These are phyloP conservation scores for Pollachius pollachius DNA, from an alignment of 2,113 vertebrate species.

Conservation along the genomic window DNA sequence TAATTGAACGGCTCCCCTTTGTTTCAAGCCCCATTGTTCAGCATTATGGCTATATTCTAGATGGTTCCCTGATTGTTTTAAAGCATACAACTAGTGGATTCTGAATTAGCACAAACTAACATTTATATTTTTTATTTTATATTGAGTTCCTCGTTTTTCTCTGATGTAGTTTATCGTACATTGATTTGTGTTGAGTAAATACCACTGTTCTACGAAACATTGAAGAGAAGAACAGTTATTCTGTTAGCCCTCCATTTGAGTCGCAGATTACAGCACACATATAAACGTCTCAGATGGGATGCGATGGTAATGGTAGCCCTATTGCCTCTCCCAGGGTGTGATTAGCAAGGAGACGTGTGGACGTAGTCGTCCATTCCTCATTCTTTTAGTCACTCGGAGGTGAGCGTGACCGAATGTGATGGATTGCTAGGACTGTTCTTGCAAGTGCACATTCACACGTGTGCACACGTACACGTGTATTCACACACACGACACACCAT, in stretches of 20 bases:
- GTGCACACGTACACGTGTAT: neutral
- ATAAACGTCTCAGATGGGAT: too few relatives aligned
- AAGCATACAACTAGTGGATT: too few relatives aligned
- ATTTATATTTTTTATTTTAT: too few relatives aligned
- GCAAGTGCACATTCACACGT: neutral
- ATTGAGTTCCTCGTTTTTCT: too few relatives aligned
- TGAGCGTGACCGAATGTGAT: neutral
- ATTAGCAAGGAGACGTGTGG: constrained; percentile 1
- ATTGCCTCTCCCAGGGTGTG: constrained; percentile 1
- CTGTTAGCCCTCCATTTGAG: neutral
- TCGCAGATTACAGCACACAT: neutral
- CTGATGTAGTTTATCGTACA: too few relatives aligned
- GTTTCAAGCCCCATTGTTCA: too few relatives aligned
- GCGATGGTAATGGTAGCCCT: neutral
- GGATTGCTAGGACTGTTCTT: neutral
- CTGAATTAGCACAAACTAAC: too few relatives aligned
- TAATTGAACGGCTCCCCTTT: too few relatives aligned
- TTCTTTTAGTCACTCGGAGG: constrained; percentile 13
- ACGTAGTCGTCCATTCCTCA: constrained; percentile 11
- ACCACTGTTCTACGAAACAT: too few relatives aligned
- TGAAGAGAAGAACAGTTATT: neutral
- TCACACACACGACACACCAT: neutral
- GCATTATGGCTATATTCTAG: too few relatives aligned
- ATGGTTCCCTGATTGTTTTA: too few relatives aligned
- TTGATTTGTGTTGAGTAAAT: too few relatives aligned